Evolutionary conservation across 2,888 invertebrate genomes (phyloP), one percentile per base, ranked within the genome.

Genomic region (Antitype chi): DNA sequence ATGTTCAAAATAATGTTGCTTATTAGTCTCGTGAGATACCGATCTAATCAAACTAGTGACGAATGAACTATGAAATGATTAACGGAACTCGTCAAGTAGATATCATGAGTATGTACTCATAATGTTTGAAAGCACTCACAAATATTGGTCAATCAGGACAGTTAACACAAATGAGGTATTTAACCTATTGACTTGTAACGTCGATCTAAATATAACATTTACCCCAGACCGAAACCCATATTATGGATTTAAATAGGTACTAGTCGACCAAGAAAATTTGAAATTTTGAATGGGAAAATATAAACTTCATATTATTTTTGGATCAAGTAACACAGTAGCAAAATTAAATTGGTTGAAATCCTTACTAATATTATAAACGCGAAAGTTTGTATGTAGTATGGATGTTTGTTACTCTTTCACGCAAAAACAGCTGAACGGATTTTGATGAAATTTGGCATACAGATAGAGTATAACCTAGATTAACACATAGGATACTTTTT

Each of bases 81-180:
- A n/a, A 70, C 55, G 2, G 53, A 68, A 32, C 38, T 69, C 80
- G 75, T 82, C 68, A 76, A 72, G 28, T 43, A 69, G 68, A 78
- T 75, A 74, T 69, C 20, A 52, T 47, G 53, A 60, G 15, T 25
- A 38, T 38, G 38, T 38, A 60, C n/a, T 67, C 28, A 67, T 85
- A 59, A 87, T 79, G 28, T 76, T 67, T 72, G 25, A 66, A 62
- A 63, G 57, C 86, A 86, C 86, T 87, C 74, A 82, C 57, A 43
- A 60, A 64, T 73, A 86, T 86, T 87, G 47, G 38, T 63, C 72
- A 71, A 79, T 81, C 67, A 70, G 70, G 25, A 49, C 17, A 68
- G 52, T 70, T 63, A 67, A 49, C 66, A 57, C 32, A 55, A 69
- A 74, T 68, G 63, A 60, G 62, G 15, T 62, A 47, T 53, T 69